Percentiles rank a stretch among this genome's conserved stretches.
Conservation (phyloP, 2,797 vertebrate species). For the Lemur catta region DNA sequence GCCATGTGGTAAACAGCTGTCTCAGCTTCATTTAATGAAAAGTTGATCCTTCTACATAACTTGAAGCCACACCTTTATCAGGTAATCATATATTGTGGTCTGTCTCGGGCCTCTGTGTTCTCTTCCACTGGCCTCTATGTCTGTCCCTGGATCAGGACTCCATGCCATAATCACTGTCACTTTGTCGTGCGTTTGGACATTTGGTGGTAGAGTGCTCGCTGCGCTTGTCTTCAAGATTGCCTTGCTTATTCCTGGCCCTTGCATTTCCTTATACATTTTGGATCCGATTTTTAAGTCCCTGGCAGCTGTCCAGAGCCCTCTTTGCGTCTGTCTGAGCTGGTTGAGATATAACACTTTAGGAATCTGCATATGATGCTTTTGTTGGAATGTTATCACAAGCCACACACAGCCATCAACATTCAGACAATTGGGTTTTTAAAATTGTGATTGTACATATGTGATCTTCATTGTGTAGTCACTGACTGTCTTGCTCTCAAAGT, state of each 20-base stretch:
- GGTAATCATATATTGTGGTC: background rate
- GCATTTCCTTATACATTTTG: background rate
- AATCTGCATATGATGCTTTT: background rate
- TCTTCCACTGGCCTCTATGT: background rate
- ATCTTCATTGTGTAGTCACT: background rate
- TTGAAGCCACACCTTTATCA: background rate
- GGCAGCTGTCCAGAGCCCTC: background rate
- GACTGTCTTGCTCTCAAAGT: background rate
- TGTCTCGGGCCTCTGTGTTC: background rate
- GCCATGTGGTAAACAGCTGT: too few relatives aligned
- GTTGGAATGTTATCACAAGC: background rate
- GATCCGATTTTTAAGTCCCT: background rate
- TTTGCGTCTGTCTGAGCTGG: background rate
- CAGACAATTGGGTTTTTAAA: background rate
- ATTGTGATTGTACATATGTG: background rate
- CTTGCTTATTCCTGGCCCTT: background rate
- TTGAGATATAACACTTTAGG: background rate
- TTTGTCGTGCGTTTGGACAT: rapidly evolving
- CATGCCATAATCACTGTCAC: rapidly evolving
- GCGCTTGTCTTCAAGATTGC: background rate
- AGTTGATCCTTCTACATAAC: background rate
- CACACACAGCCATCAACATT: background rate
- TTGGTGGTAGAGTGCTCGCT: rapidly evolving
- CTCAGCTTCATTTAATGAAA: background rate
- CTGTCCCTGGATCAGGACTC: background rate